Conservation (phyloP, 2,888 invertebrate genomes). For the Drosophila pseudotalamancana region DNA sequence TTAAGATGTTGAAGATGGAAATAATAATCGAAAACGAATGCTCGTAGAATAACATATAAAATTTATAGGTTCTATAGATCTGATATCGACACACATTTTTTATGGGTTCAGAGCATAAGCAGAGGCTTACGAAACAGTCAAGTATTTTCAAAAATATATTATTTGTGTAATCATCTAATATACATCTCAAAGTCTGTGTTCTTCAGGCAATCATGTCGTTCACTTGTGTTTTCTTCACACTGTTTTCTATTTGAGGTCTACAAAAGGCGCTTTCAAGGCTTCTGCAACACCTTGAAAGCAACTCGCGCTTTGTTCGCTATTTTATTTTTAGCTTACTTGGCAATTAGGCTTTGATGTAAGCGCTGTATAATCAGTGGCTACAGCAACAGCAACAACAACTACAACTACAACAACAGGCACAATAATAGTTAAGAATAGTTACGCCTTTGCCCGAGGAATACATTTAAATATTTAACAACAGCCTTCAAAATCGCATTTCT, state of each 20-base stretch:
- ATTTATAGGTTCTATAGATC: too few species aligned
- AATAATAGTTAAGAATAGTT: conserved; percentile 33
- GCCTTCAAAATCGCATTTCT: conserved; percentile 77
- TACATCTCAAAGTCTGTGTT: too few species aligned
- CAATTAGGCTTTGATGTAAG: conserved; percentile 70
- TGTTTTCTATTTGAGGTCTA: background rate
- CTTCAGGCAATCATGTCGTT: too few species aligned
- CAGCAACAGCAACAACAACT: conserved; percentile 17
- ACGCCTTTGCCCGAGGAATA: conserved; percentile 50
- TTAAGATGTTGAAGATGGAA: too few species aligned
- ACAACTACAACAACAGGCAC: background rate
- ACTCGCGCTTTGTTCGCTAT: conserved; percentile 45
- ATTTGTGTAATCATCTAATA: too few species aligned
- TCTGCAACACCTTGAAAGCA: conserved; percentile 45
- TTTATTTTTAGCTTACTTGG: conserved; percentile 52
- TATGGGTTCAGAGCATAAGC: too few species aligned
- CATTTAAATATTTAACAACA: conserved; percentile 75
- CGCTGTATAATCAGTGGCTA: conserved; percentile 51
- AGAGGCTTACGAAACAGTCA: too few species aligned
- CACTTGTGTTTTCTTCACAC: too few species aligned
- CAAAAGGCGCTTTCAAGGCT: conserved; percentile 24
- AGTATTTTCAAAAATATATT: too few species aligned
- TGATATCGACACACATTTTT: too few species aligned
- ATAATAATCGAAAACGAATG: too few species aligned
- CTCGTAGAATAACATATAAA: too few species aligned